Base-by-base conservation (phyloP, 2,888 invertebrate genomes). In the Busseola fusca region DNA sequence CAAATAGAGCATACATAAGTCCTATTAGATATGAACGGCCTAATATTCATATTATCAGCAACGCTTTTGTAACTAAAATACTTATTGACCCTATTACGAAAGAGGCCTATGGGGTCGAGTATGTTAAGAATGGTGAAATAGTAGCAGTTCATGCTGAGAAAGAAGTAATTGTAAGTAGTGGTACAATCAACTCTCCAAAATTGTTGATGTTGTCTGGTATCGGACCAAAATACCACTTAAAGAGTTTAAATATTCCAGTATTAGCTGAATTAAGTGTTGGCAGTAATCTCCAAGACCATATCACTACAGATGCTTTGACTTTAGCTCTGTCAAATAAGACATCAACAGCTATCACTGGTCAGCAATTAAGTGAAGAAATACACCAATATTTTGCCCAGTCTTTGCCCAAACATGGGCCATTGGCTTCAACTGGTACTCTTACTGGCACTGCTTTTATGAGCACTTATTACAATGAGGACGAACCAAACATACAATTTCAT, bases 231-330 rank as follows among this genome's bases (percentile, higher is more conserved):
- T 91, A 95, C 45, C 96, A 97, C 76, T 90, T 97, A 27, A 84
- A 93, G 72, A 89, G 89, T 70, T 87, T 96, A 12, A 92, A 94
- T 50, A 97, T 97, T 66, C 92, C 95, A 3, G 95, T 97, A 0
- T 88, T 97, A 7, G 93, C 96, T 59, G 96, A 98, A 91, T 92
- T 97, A 64, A 96, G 96, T 62, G 98, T 98, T 0, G 98, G 98
- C 0, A 93, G 96, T 80, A 98, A 98, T 89, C 92, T 98, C 1
- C 97, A 97, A 87, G 97, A 98, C 86, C 98, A 98, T 86, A 96
- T 97, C 0, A 97, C 97, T 0, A 96, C 96, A 12, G 96, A 96
- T 82, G 96, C 96, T 3, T 91, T 97, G 2, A 83, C 90, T 52
- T 68, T 95, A 54, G 79, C 87, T 52, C 80, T 97, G 21, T 93